Percentiles rank a stretch among this genome's conserved stretches.
Conservation (phyloP, 2,888 invertebrate genomes). For the Nesidiocoris tenuis region DNA sequence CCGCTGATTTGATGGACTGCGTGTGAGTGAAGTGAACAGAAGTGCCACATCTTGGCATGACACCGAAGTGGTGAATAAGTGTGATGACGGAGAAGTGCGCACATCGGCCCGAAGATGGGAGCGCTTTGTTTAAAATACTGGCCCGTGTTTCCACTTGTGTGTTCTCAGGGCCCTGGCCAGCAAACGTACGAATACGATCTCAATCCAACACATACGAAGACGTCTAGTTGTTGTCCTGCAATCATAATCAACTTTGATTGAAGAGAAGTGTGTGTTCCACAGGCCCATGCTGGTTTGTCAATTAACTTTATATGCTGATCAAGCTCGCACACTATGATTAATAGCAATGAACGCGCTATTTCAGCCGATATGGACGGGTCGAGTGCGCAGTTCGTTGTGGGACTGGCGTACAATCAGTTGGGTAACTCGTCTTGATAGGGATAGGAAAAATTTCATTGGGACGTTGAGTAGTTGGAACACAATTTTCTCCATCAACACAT, state of each 20-base stretch:
- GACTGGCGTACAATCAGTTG: too few relatives aligned
- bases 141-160: slow-evolving; percentile 40
- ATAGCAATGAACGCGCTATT: slow-evolving; percentile 40
- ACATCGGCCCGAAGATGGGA: background rate
- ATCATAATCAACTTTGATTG: slow-evolving; percentile 42
- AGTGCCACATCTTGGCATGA: background rate
- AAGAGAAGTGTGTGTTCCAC: slow-evolving; percentile 32
- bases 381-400: slow-evolving; percentile 18
- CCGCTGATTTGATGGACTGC: background rate
- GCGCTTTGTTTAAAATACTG: slow-evolving; percentile 31
- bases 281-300: slow-evolving; percentile 39
- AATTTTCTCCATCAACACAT: too few relatives aligned
- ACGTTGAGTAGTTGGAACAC: too few relatives aligned
- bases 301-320: slow-evolving; percentile 24
- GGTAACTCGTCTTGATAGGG: too few relatives aligned
- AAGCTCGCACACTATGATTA: slow-evolving; percentile 36
- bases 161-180: background rate
- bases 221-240: slow-evolving; percentile 12
- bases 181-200: too few relatives aligned
- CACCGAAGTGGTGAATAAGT: background rate
- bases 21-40: background rate
- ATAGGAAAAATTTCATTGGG: too few relatives aligned
- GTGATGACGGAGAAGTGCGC: background rate
- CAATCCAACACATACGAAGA: too few relatives aligned
- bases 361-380: slow-evolving; percentile 3